phyloP scores from a whole-genome alignment of 2,797 vertebrate genomes.

The Arrhamphus sclerolepis region DNA sequence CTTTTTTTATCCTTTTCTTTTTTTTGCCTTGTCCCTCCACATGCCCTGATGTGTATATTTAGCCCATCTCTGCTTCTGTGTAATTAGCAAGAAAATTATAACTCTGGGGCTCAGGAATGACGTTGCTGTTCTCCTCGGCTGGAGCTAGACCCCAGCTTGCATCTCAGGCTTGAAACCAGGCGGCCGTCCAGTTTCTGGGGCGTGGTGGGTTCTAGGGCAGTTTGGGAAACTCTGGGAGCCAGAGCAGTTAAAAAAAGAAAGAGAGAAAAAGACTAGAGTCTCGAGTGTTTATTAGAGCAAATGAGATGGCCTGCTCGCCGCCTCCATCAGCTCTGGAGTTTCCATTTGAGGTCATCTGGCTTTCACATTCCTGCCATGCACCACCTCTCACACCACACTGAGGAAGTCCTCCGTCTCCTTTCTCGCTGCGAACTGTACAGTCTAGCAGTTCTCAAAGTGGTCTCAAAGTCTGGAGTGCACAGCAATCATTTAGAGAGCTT shows the following conservation, averaged over 20 bases:
- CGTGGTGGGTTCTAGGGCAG: slow-evolving; percentile 49
- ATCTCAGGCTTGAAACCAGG: slow-evolving; percentile 47
- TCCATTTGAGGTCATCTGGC: slow-evolving; percentile 81
- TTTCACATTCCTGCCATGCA: slow-evolving; percentile 77
- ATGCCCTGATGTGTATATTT: slow-evolving; percentile 71
- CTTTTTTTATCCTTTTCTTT: background rate
- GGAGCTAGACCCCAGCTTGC: slow-evolving; percentile 27
- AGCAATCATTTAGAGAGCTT: slow-evolving; percentile 36
- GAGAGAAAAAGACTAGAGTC: slow-evolving; percentile 13
- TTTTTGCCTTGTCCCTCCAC: slow-evolving; percentile 31
- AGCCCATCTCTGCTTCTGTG: slow-evolving; percentile 68
- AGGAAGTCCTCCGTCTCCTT: slow-evolving; percentile 55
- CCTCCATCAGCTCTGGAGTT: slow-evolving; percentile 68
- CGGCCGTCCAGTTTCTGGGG: slow-evolving; percentile 53
- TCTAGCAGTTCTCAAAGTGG: slow-evolving; percentile 34
- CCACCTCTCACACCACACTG: slow-evolving; percentile 44
- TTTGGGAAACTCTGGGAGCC: slow-evolving; percentile 35
- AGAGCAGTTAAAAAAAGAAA: slow-evolving; percentile 6
- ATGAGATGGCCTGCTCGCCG: slow-evolving; percentile 59
- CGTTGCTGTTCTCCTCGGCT: slow-evolving; percentile 64
- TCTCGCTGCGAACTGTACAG: slow-evolving; percentile 21
- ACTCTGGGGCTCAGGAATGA: slow-evolving; percentile 63
- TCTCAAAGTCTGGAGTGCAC: slow-evolving; percentile 19
- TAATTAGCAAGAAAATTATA: slow-evolving; percentile 83
- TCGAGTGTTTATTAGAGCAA: slow-evolving; percentile 66